These are phyloP conservation scores for Eumaeus atala DNA, from an alignment of 1,140 invertebrate species.

Conservation along the genomic window DNA sequence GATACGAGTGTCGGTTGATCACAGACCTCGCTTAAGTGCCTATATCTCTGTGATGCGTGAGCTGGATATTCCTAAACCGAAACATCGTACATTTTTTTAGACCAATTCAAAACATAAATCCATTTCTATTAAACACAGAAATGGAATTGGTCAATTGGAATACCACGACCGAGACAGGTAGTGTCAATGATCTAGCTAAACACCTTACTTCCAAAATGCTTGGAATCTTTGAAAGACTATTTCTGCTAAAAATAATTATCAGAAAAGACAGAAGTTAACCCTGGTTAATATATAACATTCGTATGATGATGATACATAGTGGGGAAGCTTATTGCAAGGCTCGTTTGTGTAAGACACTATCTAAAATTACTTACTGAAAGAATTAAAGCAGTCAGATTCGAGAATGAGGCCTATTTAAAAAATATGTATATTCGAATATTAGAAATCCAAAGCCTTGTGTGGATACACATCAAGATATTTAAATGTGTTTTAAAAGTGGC, in stretches of 20 bases:
- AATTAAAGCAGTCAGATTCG: not conserved
- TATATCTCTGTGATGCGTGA: constrained; percentile 8
- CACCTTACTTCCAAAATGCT: constrained; percentile 6
- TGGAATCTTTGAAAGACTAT: constrained; percentile 4
- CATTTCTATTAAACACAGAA: not conserved
- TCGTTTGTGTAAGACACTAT: not conserved
- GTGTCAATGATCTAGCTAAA: not conserved
- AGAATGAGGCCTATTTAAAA: not conserved
- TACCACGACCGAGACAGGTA: not conserved
- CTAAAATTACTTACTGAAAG: not conserved
- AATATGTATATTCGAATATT: not conserved
- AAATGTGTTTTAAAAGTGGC: not conserved
- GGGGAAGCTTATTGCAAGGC: constrained; percentile 6
- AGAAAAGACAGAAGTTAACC: constrained; percentile 1
- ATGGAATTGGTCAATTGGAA: not conserved
- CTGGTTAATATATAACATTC: constrained; percentile 4
- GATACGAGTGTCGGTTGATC: not conserved
- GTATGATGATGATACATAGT: constrained; percentile 3
- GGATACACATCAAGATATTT: not conserved
- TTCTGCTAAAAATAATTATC: not conserved
- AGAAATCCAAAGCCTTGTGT: not conserved
- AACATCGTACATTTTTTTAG: not conserved
- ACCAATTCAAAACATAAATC: not conserved
- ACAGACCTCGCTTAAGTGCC: constrained; percentile 5
- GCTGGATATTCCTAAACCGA: constrained; percentile 5